Evolutionary conservation across 1,140 invertebrate genomes (phyloP).

Genomic region (Whitmania pigra): DNA sequence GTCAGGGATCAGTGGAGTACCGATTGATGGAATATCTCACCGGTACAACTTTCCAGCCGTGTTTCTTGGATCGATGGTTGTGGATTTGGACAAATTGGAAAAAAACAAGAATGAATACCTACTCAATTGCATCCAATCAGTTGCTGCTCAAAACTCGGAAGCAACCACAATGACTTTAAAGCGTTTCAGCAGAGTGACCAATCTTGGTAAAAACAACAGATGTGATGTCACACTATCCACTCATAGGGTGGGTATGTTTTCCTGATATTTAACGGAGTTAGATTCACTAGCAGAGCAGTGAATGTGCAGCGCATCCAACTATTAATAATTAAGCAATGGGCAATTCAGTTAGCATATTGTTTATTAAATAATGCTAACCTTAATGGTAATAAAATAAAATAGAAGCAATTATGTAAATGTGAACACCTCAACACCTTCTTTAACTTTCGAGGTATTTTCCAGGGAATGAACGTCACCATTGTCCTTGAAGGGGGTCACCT

Average conservation of each 20-base stretch:
- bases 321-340: too few relatives aligned
- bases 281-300: too few relatives aligned
- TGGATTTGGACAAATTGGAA: neutral
- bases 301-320: too few relatives aligned
- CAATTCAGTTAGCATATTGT: too few relatives aligned
- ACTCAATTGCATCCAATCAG: neutral
- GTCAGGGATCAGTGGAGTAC: too few relatives aligned
- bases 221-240: neutral
- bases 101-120: neutral
- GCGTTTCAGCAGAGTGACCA: neutral
- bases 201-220: neutral
- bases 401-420: too few relatives aligned
- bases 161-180: neutral
- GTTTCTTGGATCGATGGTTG: slow-evolving; percentile 5
- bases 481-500: neutral
- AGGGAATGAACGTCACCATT: neutral
- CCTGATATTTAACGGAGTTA: neutral
- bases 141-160: neutral
- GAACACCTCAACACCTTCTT: too few relatives aligned
- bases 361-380: too few relatives aligned
- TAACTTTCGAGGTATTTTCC: neutral
- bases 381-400: too few relatives aligned
- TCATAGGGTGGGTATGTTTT: neutral
- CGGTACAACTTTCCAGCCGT: slow-evolving; percentile 5
- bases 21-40: too few relatives aligned